Evolutionary conservation across 2,888 invertebrate species (phyloP).

Genomic region (Lysandra bellargus): DNA sequence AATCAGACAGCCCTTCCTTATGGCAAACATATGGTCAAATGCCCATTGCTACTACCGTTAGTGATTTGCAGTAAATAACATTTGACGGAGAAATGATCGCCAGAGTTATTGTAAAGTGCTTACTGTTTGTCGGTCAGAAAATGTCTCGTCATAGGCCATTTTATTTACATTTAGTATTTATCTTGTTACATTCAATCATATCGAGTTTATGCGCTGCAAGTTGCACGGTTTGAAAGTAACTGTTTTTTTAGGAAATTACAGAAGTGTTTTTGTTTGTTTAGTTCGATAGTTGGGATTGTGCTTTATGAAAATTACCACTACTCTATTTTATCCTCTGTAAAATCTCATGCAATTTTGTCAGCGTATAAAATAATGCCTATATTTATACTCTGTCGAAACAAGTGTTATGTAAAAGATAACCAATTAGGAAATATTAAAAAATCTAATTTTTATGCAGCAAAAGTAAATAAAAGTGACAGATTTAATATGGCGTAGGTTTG

Average conservation of each 20-base stretch:
- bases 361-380: no score
- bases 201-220: neutral
- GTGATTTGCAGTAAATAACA: constrained; percentile 18
- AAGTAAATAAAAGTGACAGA: constrained; percentile 27
- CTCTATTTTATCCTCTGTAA: no score
- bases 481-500: constrained; percentile 25
- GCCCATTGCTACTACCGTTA: neutral
- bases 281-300: no score
- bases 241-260: neutral
- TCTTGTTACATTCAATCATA: neutral
- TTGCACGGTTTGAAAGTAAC: neutral
- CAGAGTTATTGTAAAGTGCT: constrained; percentile 12
- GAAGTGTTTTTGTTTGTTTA: neutral
- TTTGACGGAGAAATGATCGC: constrained; percentile 6
- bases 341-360: no score
- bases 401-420: neutral
- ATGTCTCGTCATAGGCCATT: neutral
- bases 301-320: no score
- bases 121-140: neutral
- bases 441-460: constrained; percentile 4
- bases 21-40: constrained; percentile 20
- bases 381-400: neutral
- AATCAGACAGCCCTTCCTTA: constrained; percentile 25
- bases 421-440: constrained; percentile 18
- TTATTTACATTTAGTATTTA: neutral